Percentiles rank a stretch among this genome's conserved stretches.
Conservation (phyloP, 1,140 invertebrate species). For the Drosophila murphyi region DNA sequence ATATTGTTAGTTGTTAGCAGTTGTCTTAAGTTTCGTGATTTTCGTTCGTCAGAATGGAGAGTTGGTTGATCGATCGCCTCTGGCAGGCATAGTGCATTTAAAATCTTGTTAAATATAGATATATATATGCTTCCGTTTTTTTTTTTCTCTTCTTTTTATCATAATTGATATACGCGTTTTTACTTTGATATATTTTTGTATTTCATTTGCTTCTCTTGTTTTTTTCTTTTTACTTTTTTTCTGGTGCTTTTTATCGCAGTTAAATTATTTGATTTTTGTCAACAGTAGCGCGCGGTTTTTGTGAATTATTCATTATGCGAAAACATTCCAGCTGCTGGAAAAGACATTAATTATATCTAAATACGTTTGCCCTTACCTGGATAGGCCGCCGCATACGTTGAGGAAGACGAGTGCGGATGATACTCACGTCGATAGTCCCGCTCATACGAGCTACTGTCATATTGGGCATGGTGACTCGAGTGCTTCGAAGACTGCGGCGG, state of each 20-base stretch:
- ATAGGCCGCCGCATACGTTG: slow-evolving; percentile 76
- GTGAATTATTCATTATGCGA: slow-evolving; percentile 39
- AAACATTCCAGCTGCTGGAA: slow-evolving; percentile 63
- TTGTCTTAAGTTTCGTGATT: slow-evolving; percentile 51
- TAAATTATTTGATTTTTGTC: slow-evolving; percentile 40
- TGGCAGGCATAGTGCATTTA: slow-evolving; percentile 76
- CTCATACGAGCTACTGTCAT: slow-evolving; percentile 78
- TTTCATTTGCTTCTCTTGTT: slow-evolving; percentile 37
- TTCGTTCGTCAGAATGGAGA: slow-evolving; percentile 33
- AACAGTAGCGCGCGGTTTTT: slow-evolving; percentile 50
- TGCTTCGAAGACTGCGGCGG: slow-evolving; percentile 78
- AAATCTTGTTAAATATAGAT: slow-evolving; percentile 74
- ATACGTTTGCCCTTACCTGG: slow-evolving; percentile 66
- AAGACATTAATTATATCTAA: slow-evolving; percentile 57
- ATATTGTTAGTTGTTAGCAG: slow-evolving; percentile 69
- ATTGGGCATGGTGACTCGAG: slow-evolving; percentile 79
- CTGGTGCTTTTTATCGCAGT: slow-evolving; percentile 40
- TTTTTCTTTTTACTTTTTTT: slow-evolving; percentile 36
- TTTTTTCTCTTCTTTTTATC: slow-evolving; percentile 17
- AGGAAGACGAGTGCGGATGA: slow-evolving; percentile 80
- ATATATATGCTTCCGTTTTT: slow-evolving; percentile 44
- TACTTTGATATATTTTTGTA: slow-evolving; percentile 39
- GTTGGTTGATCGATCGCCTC: slow-evolving; percentile 52
- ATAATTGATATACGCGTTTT: slow-evolving; percentile 64
- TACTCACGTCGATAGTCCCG: slow-evolving; percentile 82